Evolutionary conservation across 2,113 vertebrate genomes (phyloP).

Genomic region (Nannobrachium achirus): DNA sequence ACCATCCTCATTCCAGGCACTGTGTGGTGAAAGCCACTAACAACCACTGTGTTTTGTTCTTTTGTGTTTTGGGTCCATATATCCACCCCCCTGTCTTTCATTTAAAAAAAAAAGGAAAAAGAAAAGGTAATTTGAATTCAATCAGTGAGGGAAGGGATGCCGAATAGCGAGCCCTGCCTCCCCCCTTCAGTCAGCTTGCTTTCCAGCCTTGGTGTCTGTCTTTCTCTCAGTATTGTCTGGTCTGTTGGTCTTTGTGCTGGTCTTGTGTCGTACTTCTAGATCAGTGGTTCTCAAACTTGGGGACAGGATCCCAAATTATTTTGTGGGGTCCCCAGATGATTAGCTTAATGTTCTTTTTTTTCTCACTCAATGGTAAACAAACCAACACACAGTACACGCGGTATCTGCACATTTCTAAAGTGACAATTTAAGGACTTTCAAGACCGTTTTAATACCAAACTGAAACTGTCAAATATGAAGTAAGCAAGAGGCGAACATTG

Average conservation of each 20-base stretch:
- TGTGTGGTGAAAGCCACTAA: slow-evolving; percentile 68
- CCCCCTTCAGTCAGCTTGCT: slow-evolving; percentile 59
- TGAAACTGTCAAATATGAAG: too few species aligned
- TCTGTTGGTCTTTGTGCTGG: slow-evolving; percentile 24
- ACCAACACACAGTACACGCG: too few species aligned
- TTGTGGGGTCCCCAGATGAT: too few species aligned
- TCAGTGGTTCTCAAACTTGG: too few species aligned
- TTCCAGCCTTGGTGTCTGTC: slow-evolving; percentile 59
- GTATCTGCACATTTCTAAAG: too few species aligned
- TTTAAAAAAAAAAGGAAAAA: slow-evolving; percentile 75
- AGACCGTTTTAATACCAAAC: too few species aligned
- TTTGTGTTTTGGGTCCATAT: slow-evolving; percentile 77
- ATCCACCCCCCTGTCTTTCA: slow-evolving; percentile 73
- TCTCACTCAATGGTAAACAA: too few species aligned
- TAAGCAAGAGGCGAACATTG: too few species aligned
- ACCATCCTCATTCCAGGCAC: slow-evolving; percentile 48
- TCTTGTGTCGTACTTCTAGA: slow-evolving; percentile 55
- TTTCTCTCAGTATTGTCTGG: background rate
- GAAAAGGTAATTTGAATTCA: slow-evolving; percentile 74
- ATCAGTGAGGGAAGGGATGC: slow-evolving; percentile 57
- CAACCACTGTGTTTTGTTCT: slow-evolving; percentile 68
- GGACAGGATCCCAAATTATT: too few species aligned
- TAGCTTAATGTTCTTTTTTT: too few species aligned
- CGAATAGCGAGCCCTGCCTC: slow-evolving; percentile 11
- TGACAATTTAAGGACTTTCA: too few species aligned